Conservation (phyloP, 37 sponge, comb jelly and placozoan genomes). For the Theonella swinhoei region DNA sequence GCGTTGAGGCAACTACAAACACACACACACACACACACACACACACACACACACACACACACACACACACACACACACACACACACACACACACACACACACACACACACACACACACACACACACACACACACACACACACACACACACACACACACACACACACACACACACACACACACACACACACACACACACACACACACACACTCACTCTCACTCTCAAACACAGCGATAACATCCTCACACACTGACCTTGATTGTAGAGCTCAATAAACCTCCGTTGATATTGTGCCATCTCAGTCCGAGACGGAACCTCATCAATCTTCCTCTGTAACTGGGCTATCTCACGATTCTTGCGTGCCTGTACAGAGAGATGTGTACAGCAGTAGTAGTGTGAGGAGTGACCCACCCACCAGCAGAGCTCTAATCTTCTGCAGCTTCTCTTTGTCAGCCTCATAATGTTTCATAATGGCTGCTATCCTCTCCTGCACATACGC, state of each 20-base stretch:
- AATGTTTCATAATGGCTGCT: conserved; percentile 46
- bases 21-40: background rate
- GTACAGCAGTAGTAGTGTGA: background rate
- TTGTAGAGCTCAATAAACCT: conserved; percentile 85
- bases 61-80: background rate
- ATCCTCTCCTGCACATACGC: conserved; percentile 44
- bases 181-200: background rate
- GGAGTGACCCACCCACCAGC: conserved; percentile 47
- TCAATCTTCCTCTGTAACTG: conserved; percentile 90
- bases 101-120: background rate
- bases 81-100: background rate
- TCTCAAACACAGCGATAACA: background rate
- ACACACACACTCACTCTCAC: background rate
- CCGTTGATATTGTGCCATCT: conserved; percentile 94
- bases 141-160: background rate
- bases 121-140: background rate
- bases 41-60: conserved; percentile 1
- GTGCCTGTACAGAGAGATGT: conserved; percentile 56
- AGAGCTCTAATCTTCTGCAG: conserved; percentile 81
- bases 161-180: background rate
- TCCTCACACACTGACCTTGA: conserved; percentile 56
- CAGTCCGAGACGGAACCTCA: conserved; percentile 91
- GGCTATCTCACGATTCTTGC: conserved; percentile 94
- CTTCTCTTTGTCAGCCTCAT: conserved; percentile 81
- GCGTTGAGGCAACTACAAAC: conserved; percentile 68